A percentile compares a stretch with the other conserved stretches of the same genome.
phyloP scores from a whole-genome alignment of 2,113 vertebrate species.

The Anas platyrhynchos region DNA sequence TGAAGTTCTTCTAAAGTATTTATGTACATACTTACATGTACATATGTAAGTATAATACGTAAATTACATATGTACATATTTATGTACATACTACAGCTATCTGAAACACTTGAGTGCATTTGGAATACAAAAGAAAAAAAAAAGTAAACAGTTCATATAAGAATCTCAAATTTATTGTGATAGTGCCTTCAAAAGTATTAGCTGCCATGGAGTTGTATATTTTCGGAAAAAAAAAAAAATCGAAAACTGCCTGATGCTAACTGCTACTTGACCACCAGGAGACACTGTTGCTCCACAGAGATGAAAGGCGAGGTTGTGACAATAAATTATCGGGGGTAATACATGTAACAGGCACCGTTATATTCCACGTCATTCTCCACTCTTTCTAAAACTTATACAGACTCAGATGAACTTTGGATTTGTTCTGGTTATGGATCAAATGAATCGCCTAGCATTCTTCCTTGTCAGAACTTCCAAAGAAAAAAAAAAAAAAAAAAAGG shows the following conservation, averaged over 20 bases:
- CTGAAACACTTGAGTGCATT: background rate
- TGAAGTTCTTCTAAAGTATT: background rate
- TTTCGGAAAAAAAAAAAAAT: background rate
- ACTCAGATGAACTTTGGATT: background rate
- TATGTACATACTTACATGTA: background rate
- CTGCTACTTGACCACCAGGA: constrained; percentile 7
- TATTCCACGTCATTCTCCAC: background rate
- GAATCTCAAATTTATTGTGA: background rate
- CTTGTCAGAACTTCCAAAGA: fast-evolving
- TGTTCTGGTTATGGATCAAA: background rate
- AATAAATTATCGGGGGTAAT: background rate
- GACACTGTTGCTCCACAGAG: background rate
- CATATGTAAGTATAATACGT: no score
- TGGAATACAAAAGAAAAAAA: background rate
- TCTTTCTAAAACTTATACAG: background rate
- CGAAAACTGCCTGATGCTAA: background rate
- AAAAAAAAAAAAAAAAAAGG: fast-evolving
- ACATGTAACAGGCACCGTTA: background rate
- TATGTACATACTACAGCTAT: background rate
- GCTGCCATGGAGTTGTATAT: background rate
- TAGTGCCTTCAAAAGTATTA: background rate
- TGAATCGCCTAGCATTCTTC: background rate
- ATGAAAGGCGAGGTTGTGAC: background rate
- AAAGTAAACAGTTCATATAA: background rate
- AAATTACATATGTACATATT: no score